phyloP scores from a whole-genome alignment of 2,113 vertebrate species.

The Chroicocephalus ridibundus region DNA sequence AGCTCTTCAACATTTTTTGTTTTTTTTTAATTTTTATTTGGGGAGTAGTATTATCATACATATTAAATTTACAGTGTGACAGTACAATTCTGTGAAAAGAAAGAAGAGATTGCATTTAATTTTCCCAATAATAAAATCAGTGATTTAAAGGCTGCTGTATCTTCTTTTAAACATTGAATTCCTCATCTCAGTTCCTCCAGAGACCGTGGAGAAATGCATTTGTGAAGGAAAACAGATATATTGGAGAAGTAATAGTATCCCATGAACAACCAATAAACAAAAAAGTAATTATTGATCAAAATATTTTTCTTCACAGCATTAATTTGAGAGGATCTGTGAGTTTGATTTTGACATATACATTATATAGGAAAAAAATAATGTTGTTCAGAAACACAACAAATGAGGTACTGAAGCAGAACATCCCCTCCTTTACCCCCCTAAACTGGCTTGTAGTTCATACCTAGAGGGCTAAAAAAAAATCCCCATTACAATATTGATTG shows the following conservation, averaged over 20 bases:
- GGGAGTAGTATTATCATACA: neutral
- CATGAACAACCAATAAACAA: neutral
- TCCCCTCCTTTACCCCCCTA: neutral
- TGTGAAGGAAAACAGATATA: neutral
- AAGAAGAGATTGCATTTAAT: neutral
- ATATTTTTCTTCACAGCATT: neutral
- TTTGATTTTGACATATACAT: neutral
- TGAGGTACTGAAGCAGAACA: neutral
- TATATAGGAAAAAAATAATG: neutral
- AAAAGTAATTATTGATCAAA: conserved; percentile 38
- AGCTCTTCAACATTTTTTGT: neutral
- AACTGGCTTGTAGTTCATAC: neutral
- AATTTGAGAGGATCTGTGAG: neutral
- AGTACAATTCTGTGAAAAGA: neutral
- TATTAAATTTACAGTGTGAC: neutral
- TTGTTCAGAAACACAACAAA: neutral
- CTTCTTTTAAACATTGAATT: neutral
- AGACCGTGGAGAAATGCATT: neutral
- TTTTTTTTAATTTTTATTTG: neutral
- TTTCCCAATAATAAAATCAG: neutral
- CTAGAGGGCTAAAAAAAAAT: neutral
- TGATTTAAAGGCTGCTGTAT: neutral
- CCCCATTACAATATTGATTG: conserved; percentile 53
- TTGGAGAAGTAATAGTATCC: neutral
- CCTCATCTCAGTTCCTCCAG: neutral